These are phyloP conservation scores for Romanomermis culicivorax DNA, from an alignment of 2,888 invertebrate species.

Conservation along the genomic window DNA sequence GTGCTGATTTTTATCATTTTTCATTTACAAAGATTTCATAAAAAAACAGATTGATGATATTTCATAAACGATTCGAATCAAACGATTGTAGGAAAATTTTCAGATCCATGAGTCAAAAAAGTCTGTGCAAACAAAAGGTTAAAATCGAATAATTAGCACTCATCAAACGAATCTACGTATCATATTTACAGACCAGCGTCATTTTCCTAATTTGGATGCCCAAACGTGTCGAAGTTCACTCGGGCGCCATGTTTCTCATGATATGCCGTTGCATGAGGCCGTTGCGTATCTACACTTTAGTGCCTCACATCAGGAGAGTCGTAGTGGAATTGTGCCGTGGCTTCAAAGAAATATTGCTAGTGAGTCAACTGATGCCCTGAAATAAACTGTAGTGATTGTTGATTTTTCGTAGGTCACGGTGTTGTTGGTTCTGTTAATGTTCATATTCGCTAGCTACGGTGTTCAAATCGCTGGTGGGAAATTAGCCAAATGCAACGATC, in stretches of 20 bases:
- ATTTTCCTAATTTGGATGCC: constrained; percentile 96
- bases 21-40: no score
- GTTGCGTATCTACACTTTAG: constrained; percentile 80
- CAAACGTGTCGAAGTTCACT: constrained; percentile 63
- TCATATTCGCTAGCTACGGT: constrained; percentile 95
- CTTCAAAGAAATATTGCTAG: constrained; percentile 91
- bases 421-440: constrained; percentile 82
- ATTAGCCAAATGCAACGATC: constrained; percentile 88
- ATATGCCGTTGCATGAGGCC: constrained; percentile 87
- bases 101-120: no score
- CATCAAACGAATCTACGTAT: no score
- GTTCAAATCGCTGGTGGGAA: constrained; percentile 92
- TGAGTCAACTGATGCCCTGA: constrained; percentile 30
- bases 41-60: no score
- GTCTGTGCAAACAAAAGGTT: no score
- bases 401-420: constrained; percentile 54
- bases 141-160: no score
- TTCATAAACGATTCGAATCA: no score
- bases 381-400: background rate
- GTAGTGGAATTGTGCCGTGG: constrained; percentile 93
- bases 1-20: no score
- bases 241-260: constrained; percentile 79
- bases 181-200: constrained; percentile 58
- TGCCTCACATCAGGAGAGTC: constrained; percentile 97
- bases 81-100: no score